Percentiles rank a stretch among this genome's conserved stretches.
Evolutionary conservation across 2,797 vertebrate genomes (phyloP).

Genomic region (Hephaestus fuliginosus): DNA sequence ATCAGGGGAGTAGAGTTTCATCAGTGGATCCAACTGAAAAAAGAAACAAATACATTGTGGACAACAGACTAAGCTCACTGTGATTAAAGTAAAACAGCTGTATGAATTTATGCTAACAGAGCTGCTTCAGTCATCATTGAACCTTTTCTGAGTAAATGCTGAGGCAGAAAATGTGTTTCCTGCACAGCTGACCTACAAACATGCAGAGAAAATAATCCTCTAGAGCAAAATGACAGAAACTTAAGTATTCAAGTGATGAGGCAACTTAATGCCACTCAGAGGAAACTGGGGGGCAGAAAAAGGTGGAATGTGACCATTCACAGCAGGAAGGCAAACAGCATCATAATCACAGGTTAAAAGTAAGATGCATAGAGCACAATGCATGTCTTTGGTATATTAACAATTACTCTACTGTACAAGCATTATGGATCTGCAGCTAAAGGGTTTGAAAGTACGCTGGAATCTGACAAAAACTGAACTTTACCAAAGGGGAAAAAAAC

Average conservation of each 20-base stretch:
- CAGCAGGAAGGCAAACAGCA: slow-evolving; percentile 17
- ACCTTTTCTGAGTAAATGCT: not conserved
- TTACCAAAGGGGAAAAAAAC: slow-evolving; percentile 26
- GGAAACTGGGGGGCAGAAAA: not conserved
- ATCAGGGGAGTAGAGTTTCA: not conserved
- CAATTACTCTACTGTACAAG: slow-evolving; percentile 21
- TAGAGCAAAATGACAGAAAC: not conserved
- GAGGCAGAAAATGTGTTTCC: not conserved
- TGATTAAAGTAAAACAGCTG: slow-evolving; percentile 2
- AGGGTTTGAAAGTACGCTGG: slow-evolving; percentile 21
- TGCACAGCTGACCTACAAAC: not conserved
- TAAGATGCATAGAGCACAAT: slow-evolving; percentile 53
- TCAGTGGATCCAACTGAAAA: not conserved
- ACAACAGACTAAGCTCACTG: not conserved
- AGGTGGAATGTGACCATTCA: slow-evolving; percentile 7
- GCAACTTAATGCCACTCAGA: not conserved
- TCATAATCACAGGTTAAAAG: slow-evolving; percentile 43
- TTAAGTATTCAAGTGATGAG: slow-evolving; percentile 14
- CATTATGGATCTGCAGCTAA: slow-evolving; percentile 3
- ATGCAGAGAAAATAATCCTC: slow-evolving; percentile 26
- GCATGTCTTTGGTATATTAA: slow-evolving; percentile 73
- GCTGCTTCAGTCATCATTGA: not conserved
- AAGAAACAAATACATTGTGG: not conserved
- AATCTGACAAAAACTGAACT: slow-evolving; percentile 52
- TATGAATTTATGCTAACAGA: not conserved